Conservation (phyloP, 1,140 invertebrate species). For the Aricia agestis region DNA sequence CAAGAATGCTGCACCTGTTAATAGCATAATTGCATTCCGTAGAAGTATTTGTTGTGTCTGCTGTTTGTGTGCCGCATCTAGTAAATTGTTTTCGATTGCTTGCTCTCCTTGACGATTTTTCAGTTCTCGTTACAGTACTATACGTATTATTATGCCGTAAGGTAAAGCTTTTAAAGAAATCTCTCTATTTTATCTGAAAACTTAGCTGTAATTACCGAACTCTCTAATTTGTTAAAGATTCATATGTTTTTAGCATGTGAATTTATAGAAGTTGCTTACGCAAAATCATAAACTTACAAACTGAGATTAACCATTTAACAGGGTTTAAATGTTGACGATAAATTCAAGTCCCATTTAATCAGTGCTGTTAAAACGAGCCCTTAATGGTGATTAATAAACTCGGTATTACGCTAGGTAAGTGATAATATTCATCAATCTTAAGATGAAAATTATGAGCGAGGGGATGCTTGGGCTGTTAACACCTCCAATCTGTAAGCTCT, state of each 20-base stretch:
- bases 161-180: background rate
- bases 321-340: background rate
- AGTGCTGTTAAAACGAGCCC: background rate
- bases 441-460: background rate
- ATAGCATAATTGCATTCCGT: constrained; percentile 1
- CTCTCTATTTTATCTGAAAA: background rate
- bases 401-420: background rate
- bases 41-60: background rate
- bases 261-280: background rate
- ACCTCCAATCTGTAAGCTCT: background rate
- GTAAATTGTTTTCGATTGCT: background rate
- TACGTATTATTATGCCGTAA: too few relatives aligned
- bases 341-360: too few relatives aligned
- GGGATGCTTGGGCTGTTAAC: background rate
- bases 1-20: background rate
- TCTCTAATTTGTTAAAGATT: too few relatives aligned
- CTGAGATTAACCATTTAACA: background rate
- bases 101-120: background rate
- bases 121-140: too few relatives aligned
- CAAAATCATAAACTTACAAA: background rate
- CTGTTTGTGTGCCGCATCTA: background rate
- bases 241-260: too few relatives aligned
- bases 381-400: constrained; percentile 1
- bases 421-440: background rate
- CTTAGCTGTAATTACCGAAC: too few relatives aligned